Percentiles rank a stretch among this genome's conserved stretches.
Evolutionary conservation across 2,888 invertebrate species (phyloP).

Genomic region (Hydropsyche betteni): DNA sequence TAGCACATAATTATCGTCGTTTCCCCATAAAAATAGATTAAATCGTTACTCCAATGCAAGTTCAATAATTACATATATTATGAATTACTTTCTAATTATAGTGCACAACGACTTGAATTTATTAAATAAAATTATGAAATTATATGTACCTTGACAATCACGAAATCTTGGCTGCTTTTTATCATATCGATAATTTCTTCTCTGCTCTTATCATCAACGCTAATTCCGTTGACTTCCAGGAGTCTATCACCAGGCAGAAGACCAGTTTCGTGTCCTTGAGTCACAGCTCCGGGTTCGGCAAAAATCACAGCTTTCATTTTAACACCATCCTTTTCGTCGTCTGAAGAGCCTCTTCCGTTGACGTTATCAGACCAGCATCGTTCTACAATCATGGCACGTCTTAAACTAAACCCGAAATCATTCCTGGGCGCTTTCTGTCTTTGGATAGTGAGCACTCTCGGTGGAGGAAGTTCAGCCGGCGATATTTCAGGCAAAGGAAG

Average conservation of each 20-base stretch:
- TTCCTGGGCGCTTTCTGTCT: conserved; percentile 84
- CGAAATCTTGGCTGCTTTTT: conserved; percentile 82
- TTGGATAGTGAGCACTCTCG: conserved; percentile 79
- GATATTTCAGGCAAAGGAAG: conserved; percentile 77
- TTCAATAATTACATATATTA: neutral
- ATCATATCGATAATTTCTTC: conserved; percentile 95
- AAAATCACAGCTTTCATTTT: conserved; percentile 81
- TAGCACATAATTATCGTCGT: neutral
- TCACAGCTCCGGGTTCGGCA: conserved; percentile 84
- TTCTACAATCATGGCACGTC: conserved; percentile 86
- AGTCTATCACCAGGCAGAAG: conserved; percentile 94
- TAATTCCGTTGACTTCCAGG: conserved; percentile 87
- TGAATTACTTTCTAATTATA: conserved; percentile 10
- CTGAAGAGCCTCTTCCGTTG: conserved; percentile 59
- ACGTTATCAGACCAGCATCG: conserved; percentile 61
- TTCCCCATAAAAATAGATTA: conserved; percentile 28
- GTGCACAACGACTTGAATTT: neutral
- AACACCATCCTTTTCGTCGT: conserved; percentile 60
- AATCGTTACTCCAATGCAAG: neutral
- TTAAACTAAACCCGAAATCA: conserved; percentile 93
- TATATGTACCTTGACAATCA: conserved; percentile 80
- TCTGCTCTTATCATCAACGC: conserved; percentile 84
- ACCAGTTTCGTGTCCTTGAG: conserved; percentile 78
- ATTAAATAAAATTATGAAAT: neutral
- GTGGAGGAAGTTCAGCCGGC: conserved; percentile 74